Evolutionary conservation across 2,888 invertebrate species (phyloP).

Genomic region (Homarus gammarus): DNA sequence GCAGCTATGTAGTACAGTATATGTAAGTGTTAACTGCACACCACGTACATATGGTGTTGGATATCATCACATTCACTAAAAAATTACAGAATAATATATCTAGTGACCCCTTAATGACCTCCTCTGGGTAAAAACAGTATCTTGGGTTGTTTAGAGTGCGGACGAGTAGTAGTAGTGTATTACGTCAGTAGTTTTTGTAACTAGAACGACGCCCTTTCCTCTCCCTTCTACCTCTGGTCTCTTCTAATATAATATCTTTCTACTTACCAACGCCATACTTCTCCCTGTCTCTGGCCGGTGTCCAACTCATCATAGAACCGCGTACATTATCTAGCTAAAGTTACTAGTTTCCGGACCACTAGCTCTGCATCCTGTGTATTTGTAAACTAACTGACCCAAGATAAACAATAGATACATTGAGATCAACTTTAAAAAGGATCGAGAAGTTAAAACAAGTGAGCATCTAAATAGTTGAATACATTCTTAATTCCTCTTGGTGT

Average conservation of each 20-base stretch:
- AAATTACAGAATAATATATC: too few relatives aligned
- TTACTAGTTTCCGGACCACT: slow-evolving; percentile 27
- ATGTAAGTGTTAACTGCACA: too few relatives aligned
- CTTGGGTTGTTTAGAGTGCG: too few relatives aligned
- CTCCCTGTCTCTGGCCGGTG: slow-evolving; percentile 69
- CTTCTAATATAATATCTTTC: neutral
- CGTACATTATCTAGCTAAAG: slow-evolving; percentile 32
- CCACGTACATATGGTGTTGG: too few relatives aligned
- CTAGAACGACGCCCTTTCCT: neutral
- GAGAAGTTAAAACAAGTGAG: neutral
- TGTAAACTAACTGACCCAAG: slow-evolving; percentile 52
- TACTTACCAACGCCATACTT: slow-evolving; percentile 76
- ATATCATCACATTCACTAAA: too few relatives aligned
- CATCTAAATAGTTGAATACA: neutral
- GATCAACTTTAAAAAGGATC: neutral
- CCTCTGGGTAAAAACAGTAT: too few relatives aligned
- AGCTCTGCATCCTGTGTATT: slow-evolving; percentile 56
- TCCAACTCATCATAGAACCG: slow-evolving; percentile 67
- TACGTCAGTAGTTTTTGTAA: neutral
- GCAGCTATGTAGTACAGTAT: too few relatives aligned
- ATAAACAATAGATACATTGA: slow-evolving; percentile 33
- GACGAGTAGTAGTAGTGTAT: neutral
- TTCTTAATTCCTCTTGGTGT: neutral
- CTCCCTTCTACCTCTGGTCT: neutral
- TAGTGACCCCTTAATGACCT: too few relatives aligned